Conservation (phyloP, 2,113 vertebrate genomes). For the Misgurnus mizolepis region DNA sequence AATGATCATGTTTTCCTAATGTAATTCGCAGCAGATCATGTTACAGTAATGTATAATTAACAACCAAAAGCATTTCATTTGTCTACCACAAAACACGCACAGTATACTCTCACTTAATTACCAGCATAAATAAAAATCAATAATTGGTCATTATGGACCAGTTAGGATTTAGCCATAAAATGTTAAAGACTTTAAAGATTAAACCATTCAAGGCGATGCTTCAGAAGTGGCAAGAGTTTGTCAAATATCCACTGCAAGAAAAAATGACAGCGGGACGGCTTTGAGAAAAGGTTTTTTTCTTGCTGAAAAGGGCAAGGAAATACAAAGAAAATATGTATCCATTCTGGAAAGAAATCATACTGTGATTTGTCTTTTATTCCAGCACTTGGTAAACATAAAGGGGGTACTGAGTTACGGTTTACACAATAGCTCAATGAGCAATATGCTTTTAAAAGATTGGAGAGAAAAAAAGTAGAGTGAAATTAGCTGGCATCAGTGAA, state of each 20-base stretch:
- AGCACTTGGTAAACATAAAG: not conserved
- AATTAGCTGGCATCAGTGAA: constrained; percentile 43
- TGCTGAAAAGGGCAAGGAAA: not conserved
- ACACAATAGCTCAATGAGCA: constrained; percentile 14
- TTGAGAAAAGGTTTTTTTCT: constrained; percentile 1
- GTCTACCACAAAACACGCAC: not conserved
- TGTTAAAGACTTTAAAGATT: not conserved
- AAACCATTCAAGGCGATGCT: not conserved
- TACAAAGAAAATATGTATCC: constrained; percentile 10
- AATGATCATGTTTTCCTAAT: constrained; percentile 9
- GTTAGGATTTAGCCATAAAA: not conserved
- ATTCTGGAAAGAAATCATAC: not conserved
- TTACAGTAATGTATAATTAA: constrained; percentile 5
- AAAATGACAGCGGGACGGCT: not conserved
- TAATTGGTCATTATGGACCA: not conserved
- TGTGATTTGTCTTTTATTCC: constrained; percentile 13
- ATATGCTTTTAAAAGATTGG: constrained; percentile 19
- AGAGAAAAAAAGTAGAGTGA: constrained; percentile 9
- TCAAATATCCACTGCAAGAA: not conserved
- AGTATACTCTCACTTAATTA: not conserved
- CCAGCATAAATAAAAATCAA: not conserved
- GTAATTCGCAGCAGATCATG: constrained; percentile 3
- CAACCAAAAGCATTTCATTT: not conserved
- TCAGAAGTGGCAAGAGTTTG: not conserved
- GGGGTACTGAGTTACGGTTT: not conserved